A percentile compares a stretch with the other conserved stretches of the same genome.
phyloP scores from a whole-genome alignment of 1,140 invertebrate genomes.

The Drosophila sucinea region DNA sequence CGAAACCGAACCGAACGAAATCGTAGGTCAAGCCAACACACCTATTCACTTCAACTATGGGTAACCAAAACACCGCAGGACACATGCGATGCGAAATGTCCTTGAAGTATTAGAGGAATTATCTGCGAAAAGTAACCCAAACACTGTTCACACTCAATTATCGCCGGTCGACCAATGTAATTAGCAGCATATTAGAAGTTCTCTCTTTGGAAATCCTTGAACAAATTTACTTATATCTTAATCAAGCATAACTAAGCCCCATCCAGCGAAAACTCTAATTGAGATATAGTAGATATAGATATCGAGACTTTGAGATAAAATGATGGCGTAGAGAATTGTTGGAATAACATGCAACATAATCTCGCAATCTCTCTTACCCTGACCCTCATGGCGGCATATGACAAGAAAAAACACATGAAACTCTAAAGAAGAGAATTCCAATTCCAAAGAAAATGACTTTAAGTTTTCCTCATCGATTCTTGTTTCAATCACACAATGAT shows the following conservation, averaged over 20 bases:
- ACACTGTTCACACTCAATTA: slow-evolving; percentile 72
- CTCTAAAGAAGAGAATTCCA: background rate
- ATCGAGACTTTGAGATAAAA: slow-evolving; percentile 33
- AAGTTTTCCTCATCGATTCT: slow-evolving; percentile 43
- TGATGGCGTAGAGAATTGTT: slow-evolving; percentile 66
- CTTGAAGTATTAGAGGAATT: slow-evolving; percentile 44
- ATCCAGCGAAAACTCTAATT: slow-evolving; percentile 41
- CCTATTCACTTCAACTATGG: slow-evolving; percentile 2
- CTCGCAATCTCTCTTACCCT: slow-evolving; percentile 35
- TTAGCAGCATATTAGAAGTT: slow-evolving; percentile 67
- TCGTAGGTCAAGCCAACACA: background rate
- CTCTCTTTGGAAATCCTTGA: slow-evolving; percentile 9
- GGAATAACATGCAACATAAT: slow-evolving; percentile 49
- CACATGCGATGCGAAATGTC: background rate
- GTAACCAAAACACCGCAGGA: slow-evolving; percentile 10
- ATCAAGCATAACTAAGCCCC: slow-evolving; percentile 38
- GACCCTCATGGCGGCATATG: slow-evolving; percentile 57
- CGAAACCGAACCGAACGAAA: background rate
- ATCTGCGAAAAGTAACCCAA: slow-evolving; percentile 31
- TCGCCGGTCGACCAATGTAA: slow-evolving; percentile 75
- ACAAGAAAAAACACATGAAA: slow-evolving; percentile 32
- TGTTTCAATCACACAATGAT: slow-evolving; percentile 36
- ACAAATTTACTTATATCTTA: slow-evolving; percentile 34
- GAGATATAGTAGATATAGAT: slow-evolving; percentile 15
- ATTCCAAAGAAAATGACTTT: slow-evolving; percentile 45